Conservation (phyloP, 2,888 invertebrate genomes). For the Calameuta filiformis region DNA sequence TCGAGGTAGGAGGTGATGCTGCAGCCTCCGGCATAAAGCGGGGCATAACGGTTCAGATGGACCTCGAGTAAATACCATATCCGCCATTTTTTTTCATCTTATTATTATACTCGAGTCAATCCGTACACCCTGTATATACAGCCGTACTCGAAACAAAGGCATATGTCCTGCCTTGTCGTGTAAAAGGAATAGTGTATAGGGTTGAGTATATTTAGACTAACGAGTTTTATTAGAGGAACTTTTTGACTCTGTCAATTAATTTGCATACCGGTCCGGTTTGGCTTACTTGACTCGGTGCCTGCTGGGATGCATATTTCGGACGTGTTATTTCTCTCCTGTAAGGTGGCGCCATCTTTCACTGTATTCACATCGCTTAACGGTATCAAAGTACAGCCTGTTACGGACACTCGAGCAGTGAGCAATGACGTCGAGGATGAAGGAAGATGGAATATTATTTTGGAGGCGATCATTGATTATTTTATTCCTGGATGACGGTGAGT, state of each 20-base stretch:
- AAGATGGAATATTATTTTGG: not conserved
- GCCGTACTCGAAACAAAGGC: not conserved
- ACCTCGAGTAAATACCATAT: not conserved
- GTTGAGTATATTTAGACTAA: not conserved
- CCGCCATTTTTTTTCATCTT: not conserved
- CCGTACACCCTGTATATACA: not conserved
- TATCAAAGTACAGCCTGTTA: not conserved
- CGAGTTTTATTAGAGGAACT: not conserved
- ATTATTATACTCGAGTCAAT: not conserved
- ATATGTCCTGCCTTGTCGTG: not conserved
- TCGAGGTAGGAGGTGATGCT: not conserved
- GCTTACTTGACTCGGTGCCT: not conserved
- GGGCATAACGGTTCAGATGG: not conserved
- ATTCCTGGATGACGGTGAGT: not conserved
- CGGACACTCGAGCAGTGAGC: not conserved
- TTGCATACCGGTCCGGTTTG: not conserved
- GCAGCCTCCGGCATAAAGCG: not conserved
- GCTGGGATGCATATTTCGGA: not conserved
- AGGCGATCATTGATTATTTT: not conserved
- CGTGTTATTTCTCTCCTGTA: not conserved
- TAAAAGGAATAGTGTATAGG: not conserved
- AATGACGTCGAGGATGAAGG: not conserved
- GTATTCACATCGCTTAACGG: not conserved
- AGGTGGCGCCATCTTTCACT: constrained; percentile 2
- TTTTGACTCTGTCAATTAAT: not conserved